Conservation (phyloP, 2,113 vertebrate genomes). For the Chroicocephalus ridibundus region DNA sequence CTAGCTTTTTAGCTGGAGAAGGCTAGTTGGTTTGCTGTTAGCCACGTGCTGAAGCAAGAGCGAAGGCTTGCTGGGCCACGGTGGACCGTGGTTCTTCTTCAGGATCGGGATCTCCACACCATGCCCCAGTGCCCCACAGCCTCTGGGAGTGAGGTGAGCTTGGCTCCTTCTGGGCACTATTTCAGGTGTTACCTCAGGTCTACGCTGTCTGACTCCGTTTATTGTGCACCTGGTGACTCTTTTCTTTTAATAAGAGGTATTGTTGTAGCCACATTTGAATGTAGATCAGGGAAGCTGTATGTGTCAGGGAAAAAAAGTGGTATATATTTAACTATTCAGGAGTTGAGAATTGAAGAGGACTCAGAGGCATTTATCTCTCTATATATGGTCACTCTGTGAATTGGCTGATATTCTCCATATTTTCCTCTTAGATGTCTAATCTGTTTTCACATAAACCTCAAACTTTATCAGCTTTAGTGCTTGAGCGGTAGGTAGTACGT, state of each 20-base stretch:
- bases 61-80: too few species aligned
- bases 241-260: neutral
- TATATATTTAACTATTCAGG: neutral
- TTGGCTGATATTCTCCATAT: neutral
- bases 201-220: too few species aligned
- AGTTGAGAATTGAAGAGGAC: neutral
- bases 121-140: neutral
- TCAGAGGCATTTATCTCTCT: rapidly evolving
- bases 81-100: neutral
- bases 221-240: neutral
- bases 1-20: neutral
- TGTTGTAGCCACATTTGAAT: neutral
- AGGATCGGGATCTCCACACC: rapidly evolving
- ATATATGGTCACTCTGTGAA: neutral
- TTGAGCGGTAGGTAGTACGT: rapidly evolving
- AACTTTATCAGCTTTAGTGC: neutral
- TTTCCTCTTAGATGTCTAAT: neutral
- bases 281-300: neutral
- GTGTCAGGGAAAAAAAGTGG: neutral
- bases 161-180: rapidly evolving
- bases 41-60: neutral
- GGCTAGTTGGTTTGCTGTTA: neutral
- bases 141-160: neutral
- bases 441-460: neutral
- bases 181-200: neutral